A percentile compares a stretch with the other conserved stretches of the same genome.
These are phyloP conservation scores for Cassiopea andromeda DNA, from an alignment of 30 jellyfish, hydroid and myxozoan species.

Conservation along the genomic window DNA sequence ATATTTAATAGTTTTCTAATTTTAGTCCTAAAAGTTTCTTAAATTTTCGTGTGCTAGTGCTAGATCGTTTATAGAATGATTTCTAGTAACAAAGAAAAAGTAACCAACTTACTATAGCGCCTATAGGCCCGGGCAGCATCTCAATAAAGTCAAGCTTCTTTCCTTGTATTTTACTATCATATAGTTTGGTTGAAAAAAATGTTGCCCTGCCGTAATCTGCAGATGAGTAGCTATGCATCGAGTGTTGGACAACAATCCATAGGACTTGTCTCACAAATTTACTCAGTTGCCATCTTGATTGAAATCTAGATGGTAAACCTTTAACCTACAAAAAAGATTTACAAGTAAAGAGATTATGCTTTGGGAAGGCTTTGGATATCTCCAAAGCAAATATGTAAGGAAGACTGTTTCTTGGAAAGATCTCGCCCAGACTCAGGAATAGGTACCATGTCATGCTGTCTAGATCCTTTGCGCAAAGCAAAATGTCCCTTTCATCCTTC, in stretches of 20 bases:
- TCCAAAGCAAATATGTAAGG: too few species aligned
- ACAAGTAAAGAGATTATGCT: too few species aligned
- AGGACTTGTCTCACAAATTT: constrained; percentile 20
- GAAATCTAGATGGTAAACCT: constrained; percentile 9
- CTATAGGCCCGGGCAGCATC: constrained; percentile 13
- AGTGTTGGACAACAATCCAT: constrained; percentile 61
- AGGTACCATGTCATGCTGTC: too few species aligned
- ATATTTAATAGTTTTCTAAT: too few species aligned
- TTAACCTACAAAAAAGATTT: neutral
- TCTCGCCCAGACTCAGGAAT: too few species aligned
- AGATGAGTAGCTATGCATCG: constrained; percentile 13
- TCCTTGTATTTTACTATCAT: neutral
- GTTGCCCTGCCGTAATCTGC: constrained; percentile 26
- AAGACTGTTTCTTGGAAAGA: too few species aligned
- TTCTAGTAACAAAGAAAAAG: neutral
- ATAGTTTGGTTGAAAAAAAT: constrained; percentile 29
- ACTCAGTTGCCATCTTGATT: neutral
- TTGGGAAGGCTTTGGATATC: too few species aligned
- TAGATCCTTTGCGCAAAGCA: too few species aligned
- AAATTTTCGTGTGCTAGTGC: too few species aligned
- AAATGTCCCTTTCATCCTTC: too few species aligned
- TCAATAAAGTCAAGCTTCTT: neutral
- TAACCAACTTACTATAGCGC: constrained; percentile 4
- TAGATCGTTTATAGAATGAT: too few species aligned
- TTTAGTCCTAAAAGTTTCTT: too few species aligned